Evolutionary conservation across 2,888 invertebrate species (phyloP).

Genomic region (Plagiodera versicolora): DNA sequence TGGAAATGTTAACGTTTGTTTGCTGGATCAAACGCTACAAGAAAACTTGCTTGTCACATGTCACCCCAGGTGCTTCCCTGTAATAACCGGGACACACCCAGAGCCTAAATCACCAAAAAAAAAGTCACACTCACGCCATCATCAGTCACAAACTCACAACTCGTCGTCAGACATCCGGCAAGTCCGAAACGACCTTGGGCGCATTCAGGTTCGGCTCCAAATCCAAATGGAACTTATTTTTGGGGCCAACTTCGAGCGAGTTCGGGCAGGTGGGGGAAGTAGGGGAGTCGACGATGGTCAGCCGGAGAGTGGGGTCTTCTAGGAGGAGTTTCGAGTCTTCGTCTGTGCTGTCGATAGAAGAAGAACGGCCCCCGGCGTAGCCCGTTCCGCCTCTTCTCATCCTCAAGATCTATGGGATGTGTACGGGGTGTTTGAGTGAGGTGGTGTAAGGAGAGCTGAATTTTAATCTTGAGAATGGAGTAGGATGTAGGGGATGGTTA

Average conservation of each 20-base stretch:
- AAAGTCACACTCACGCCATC: too few relatives aligned
- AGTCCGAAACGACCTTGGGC: constrained; percentile 26
- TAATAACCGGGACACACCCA: too few relatives aligned
- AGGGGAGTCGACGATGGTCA: constrained; percentile 45
- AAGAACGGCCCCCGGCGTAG: constrained; percentile 45
- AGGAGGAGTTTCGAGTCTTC: constrained; percentile 49
- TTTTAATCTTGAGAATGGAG: too few relatives aligned
- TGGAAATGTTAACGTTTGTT: too few relatives aligned
- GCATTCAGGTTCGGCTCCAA: constrained; percentile 47
- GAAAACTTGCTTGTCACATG: too few relatives aligned
- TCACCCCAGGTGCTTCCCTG: too few relatives aligned
- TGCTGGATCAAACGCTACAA: too few relatives aligned
- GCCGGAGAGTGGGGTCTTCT: constrained; percentile 52
- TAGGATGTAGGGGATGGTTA: too few relatives aligned
- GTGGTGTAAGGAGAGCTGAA: too few relatives aligned
- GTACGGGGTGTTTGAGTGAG: not conserved
- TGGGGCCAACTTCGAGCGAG: constrained; percentile 14
- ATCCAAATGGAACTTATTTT: constrained; percentile 28
- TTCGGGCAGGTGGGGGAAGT: constrained; percentile 26
- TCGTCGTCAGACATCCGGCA: constrained; percentile 31
- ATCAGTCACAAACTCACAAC: too few relatives aligned
- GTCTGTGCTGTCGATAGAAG: constrained; percentile 51
- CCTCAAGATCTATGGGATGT: constrained; percentile 66
- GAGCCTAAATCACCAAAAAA: too few relatives aligned
- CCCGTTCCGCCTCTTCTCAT: constrained; percentile 66